Percentiles rank a stretch among this genome's conserved stretches.
These are phyloP conservation scores for Drosophila prolongata DNA, from an alignment of 2,888 invertebrate genomes.

Conservation along the genomic window DNA sequence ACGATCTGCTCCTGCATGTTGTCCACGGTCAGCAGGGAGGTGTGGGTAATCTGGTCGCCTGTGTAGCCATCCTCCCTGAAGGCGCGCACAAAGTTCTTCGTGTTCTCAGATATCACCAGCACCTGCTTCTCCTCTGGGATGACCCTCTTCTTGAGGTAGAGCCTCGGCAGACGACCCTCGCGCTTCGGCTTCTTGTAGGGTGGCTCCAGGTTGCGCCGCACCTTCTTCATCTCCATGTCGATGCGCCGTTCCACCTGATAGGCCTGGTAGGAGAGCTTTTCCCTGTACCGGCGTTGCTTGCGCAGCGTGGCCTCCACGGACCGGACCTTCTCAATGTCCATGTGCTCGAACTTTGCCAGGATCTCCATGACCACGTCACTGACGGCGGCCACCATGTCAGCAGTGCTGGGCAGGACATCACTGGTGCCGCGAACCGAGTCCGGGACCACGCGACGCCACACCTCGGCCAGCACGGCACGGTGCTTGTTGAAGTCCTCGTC, in stretches of 20 bases:
- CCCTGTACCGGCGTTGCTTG: constrained; percentile 60
- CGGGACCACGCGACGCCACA: constrained; percentile 81
- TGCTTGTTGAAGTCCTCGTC: constrained; percentile 68
- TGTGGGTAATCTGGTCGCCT: constrained; percentile 57
- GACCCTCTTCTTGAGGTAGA: constrained; percentile 64
- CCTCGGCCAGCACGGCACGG: constrained; percentile 74
- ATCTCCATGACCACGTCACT: constrained; percentile 73
- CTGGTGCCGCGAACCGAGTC: constrained; percentile 69
- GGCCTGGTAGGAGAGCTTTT: constrained; percentile 78
- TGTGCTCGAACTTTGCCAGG: constrained; percentile 77
- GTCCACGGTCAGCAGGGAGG: constrained; percentile 71
- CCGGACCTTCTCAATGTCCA: constrained; percentile 63
- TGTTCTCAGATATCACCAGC: constrained; percentile 71
- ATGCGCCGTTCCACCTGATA: constrained; percentile 81
- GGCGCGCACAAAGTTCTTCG: constrained; percentile 80
- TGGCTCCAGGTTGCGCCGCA: constrained; percentile 80
- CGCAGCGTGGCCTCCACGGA: constrained; percentile 73
- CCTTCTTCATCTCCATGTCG: constrained; percentile 79
- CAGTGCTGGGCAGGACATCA: constrained; percentile 62
- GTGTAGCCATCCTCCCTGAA: constrained; percentile 77
- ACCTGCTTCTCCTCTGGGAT: constrained; percentile 35
- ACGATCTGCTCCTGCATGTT: constrained; percentile 81
- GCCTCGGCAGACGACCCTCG: constrained; percentile 71
- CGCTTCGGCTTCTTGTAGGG: constrained; percentile 74
- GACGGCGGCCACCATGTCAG: constrained; percentile 81